A percentile compares a stretch with the other conserved stretches of the same genome.
phyloP scores from a whole-genome alignment of 1,140 invertebrate genomes.

The Himalopsyche phryganea region DNA sequence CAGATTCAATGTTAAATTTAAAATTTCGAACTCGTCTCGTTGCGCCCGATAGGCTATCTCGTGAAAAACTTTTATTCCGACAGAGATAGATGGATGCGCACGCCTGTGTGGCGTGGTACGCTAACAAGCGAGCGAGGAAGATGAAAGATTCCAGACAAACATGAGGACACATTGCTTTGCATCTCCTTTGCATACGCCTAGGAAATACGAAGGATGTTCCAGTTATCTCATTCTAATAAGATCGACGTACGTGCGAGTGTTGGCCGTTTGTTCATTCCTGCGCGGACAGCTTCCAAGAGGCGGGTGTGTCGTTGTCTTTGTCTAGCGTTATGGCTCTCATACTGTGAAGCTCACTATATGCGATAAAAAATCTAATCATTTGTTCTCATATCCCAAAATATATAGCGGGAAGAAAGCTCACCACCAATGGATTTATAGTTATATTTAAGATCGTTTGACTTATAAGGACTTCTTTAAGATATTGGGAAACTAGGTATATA shows the following conservation, averaged over 20 bases:
- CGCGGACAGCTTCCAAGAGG: conserved; percentile 22
- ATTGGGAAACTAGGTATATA: too few species aligned
- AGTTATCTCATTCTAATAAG: not conserved
- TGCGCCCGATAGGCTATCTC: conserved; percentile 1
- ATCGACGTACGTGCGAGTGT: conserved; percentile 3
- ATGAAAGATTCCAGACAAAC: conserved; percentile 15
- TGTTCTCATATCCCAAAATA: too few species aligned
- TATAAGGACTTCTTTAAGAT: too few species aligned
- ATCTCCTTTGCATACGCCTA: not conserved
- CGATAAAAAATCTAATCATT: too few species aligned
- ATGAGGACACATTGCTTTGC: conserved; percentile 1
- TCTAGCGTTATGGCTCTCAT: conserved; percentile 6
- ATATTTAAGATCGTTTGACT: too few species aligned
- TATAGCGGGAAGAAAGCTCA: too few species aligned
- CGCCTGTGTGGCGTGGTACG: conserved; percentile 9
- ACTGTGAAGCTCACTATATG: too few species aligned
- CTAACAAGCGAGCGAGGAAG: conserved; percentile 26
- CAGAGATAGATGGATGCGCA: conserved; percentile 9
- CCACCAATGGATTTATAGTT: too few species aligned
- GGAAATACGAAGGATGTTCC: not conserved
- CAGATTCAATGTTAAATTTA: conserved; percentile 9
- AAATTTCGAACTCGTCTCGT: not conserved
- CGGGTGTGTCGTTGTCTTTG: conserved; percentile 20
- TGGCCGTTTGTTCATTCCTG: conserved; percentile 9
- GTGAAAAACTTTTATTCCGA: conserved; percentile 13